Evolutionary conservation across 2,113 vertebrate species (phyloP), one percentile per base, ranked within the genome.

Genomic region (Hassar affinis): DNA sequence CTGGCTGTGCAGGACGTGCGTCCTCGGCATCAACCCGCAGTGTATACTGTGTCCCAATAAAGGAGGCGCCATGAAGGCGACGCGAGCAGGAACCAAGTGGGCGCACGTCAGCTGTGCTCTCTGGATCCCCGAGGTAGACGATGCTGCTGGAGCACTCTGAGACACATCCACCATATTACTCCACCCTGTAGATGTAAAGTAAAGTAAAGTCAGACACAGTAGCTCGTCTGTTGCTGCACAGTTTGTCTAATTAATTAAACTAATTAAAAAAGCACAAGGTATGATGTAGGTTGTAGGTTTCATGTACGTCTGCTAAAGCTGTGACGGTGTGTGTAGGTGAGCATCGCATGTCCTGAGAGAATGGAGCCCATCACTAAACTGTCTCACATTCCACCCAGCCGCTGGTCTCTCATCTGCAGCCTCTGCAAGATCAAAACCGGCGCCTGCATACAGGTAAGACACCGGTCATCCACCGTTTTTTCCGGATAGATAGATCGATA

Each of bases 121-220:
- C 78, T 99, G 98, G 98, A 99, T 99, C 89, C 98, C 98, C 30
- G 98, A 99, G 96, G 98, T 99, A 93, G n/a, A n/a, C n/a, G n/a
- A n/a, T n/a, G n/a, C n/a, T n/a, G n/a, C n/a, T n/a, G n/a, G n/a
- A n/a, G n/a, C n/a, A n/a, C n/a, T n/a, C n/a, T n/a, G n/a, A n/a
- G n/a, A n/a, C n/a, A n/a, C n/a, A n/a, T n/a, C n/a, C n/a, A n/a
- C n/a, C n/a, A n/a, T n/a, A n/a, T n/a, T n/a, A n/a, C n/a, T n/a
- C n/a, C n/a, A n/a, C n/a, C n/a, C n/a, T n/a, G n/a, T n/a, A n/a
- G n/a, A n/a, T n/a, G n/a, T n/a, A n/a, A n/a, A n/a, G n/a, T n/a
- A n/a, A n/a, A n/a, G n/a, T n/a, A n/a, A n/a, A n/a, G n/a, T n/a
- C n/a, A n/a, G n/a, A n/a, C n/a, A n/a, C n/a, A n/a, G n/a, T n/a